Percentiles rank a stretch among this genome's conserved stretches.
Conservation (phyloP, 2,113 vertebrate genomes). For the Progne subis region DNA sequence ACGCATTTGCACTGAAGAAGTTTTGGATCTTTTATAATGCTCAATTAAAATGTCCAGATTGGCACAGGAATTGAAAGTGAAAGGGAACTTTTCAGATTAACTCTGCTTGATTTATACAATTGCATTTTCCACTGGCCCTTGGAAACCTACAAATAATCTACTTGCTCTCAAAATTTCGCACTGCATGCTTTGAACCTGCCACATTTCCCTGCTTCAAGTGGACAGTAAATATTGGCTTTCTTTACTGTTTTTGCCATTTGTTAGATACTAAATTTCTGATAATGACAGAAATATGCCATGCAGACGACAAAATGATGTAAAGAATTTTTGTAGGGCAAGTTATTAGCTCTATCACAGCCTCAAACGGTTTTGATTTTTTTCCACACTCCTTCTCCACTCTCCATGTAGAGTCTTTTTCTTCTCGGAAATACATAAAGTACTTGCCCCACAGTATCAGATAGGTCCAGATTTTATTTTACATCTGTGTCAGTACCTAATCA, state of each 20-base stretch:
- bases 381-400: not conserved
- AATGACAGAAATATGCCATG: not conserved
- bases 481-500: not conserved
- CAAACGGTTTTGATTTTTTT: not conserved
- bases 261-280: not conserved
- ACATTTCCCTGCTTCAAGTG: not conserved
- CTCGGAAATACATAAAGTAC: not conserved
- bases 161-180: not conserved
- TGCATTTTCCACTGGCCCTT: not conserved
- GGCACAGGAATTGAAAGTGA: not conserved
- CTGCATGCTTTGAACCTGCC: not conserved
- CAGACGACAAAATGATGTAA: not conserved
- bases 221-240: not conserved
- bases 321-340: not conserved
- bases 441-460: not conserved
- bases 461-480: not conserved
- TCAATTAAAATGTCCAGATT: not conserved
- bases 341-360: not conserved
- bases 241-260: not conserved
- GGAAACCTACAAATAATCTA: not conserved
- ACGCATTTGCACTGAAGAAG: not conserved
- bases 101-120: not conserved
- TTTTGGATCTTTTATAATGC: not conserved
- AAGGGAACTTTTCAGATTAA: slow-evolving; percentile 4
- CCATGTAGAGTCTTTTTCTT: not conserved